These are phyloP conservation scores for Alligator sinensis DNA, from an alignment of 2,113 vertebrate species.

Conservation along the genomic window DNA sequence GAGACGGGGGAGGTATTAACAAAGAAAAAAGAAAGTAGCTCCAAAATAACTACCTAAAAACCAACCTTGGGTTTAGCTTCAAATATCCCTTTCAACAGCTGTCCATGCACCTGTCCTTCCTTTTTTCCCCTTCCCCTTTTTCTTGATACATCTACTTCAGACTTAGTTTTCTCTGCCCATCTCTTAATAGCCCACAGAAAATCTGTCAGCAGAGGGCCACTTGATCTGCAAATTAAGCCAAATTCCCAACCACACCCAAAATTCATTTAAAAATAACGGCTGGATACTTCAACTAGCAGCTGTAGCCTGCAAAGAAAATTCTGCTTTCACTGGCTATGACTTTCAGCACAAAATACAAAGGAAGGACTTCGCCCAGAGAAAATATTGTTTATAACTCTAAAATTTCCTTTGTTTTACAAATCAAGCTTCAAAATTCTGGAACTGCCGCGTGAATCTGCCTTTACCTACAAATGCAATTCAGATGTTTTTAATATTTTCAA, in stretches of 20 bases:
- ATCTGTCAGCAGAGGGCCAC: neutral
- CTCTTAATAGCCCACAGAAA: neutral
- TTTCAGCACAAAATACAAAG: neutral
- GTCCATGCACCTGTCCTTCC: too few species aligned
- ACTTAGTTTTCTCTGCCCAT: neutral
- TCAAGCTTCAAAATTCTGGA: neutral
- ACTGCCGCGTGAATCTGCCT: neutral
- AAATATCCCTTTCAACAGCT: too few species aligned
- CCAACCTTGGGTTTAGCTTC: neutral
- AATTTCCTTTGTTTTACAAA: neutral
- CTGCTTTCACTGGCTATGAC: neutral
- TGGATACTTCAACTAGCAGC: neutral
- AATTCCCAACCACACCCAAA: neutral
- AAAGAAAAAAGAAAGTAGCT: neutral
- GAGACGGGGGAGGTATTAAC: neutral
- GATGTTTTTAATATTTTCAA: neutral
- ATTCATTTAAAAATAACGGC: rapidly evolving
- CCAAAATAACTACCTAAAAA: rapidly evolving
- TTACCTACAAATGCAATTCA: neutral
- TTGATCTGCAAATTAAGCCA: neutral
- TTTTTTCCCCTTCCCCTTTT: too few species aligned
- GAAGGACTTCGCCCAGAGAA: neutral
- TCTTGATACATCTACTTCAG: neutral
- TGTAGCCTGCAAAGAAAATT: neutral
- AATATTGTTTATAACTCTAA: neutral